phyloP scores from a whole-genome alignment of 1,140 invertebrate genomes.

The Diorhabda carinulata region DNA sequence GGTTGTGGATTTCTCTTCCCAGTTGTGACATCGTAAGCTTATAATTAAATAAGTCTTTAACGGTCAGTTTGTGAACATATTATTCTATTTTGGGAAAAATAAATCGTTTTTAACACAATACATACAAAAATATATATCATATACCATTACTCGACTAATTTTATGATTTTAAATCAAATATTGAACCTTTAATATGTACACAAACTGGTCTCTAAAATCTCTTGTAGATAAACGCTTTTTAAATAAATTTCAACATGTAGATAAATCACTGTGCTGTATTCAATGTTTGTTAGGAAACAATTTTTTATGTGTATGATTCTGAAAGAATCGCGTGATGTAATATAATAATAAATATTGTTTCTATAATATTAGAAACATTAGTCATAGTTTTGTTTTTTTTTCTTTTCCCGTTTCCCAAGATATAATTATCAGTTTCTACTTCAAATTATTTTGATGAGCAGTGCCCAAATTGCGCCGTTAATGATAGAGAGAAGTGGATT shows the following conservation, averaged over 20 bases:
- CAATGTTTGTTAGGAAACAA: slow-evolving; percentile 48
- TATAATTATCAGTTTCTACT: too few relatives aligned
- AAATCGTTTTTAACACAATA: too few relatives aligned
- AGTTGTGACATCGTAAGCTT: slow-evolving; percentile 30
- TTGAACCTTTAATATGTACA: not conserved
- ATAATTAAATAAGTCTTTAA: slow-evolving; percentile 29
- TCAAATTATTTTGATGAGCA: too few relatives aligned
- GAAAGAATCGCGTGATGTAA: slow-evolving; percentile 49
- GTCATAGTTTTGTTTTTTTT: slow-evolving; percentile 37
- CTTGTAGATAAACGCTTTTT: slow-evolving; percentile 42
- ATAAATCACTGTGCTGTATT: slow-evolving; percentile 47
- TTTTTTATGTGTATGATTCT: slow-evolving; percentile 51
- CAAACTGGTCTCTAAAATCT: slow-evolving; percentile 25
- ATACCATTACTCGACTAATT: too few relatives aligned
- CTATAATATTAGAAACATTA: slow-evolving; percentile 49
- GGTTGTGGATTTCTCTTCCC: slow-evolving; percentile 17
- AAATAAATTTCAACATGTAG: slow-evolving; percentile 43
- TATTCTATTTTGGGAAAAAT: too few relatives aligned
- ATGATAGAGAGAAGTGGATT: too few relatives aligned
- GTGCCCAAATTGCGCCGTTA: too few relatives aligned
- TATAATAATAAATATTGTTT: slow-evolving; percentile 46
- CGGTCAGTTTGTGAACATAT: not conserved
- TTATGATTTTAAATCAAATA: too few relatives aligned
- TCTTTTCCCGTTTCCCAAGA: not conserved
- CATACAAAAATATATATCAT: too few relatives aligned